Conservation (phyloP, 2,113 vertebrate species). For the Charina bottae region DNA sequence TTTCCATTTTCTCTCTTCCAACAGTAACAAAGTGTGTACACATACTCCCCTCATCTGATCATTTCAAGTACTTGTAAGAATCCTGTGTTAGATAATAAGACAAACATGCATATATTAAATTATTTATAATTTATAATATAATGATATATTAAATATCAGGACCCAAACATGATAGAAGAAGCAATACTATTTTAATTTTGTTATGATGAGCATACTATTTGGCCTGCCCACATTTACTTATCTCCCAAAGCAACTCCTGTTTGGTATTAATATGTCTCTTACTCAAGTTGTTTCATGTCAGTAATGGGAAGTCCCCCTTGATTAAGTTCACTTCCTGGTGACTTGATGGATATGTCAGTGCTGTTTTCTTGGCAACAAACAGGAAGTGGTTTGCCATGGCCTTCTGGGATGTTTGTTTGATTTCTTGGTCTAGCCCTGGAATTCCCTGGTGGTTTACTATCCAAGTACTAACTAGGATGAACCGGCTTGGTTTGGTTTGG, state of each 20-base stretch:
- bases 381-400: not conserved
- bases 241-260: not conserved
- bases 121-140: too few relatives aligned
- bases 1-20: not conserved
- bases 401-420: not conserved
- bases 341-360: not conserved
- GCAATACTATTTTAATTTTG: not conserved
- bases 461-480: not conserved
- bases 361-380: not conserved
- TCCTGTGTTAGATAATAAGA: not conserved
- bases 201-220: not conserved
- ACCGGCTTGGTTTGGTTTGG: not conserved
- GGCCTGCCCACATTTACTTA: not conserved
- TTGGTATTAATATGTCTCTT: slow-evolving; percentile 6
- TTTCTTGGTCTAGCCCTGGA: not conserved
- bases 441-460: not conserved
- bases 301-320: not conserved
- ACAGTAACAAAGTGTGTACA: not conserved
- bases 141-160: not conserved
- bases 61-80: not conserved
- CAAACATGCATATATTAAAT: not conserved
- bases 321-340: not conserved
- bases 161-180: not conserved
- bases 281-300: not conserved
- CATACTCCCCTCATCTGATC: not conserved